Percentiles rank a stretch among this genome's conserved stretches.
These are phyloP conservation scores for Petromus typicus DNA, from an alignment of 2,113 vertebrate genomes.

Conservation along the genomic window DNA sequence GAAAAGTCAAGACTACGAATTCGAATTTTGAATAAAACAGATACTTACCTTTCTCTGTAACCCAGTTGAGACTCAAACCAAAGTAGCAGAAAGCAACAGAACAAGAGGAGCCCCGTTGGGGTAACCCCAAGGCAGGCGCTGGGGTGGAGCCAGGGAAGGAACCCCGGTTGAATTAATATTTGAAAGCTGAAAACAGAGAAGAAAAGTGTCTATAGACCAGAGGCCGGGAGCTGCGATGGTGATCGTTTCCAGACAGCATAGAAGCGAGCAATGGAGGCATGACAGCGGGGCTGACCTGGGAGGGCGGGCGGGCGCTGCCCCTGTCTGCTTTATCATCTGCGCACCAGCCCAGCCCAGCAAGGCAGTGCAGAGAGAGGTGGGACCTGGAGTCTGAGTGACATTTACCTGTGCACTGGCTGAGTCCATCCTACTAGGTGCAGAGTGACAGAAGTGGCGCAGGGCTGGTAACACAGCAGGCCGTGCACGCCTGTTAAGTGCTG, in stretches of 20 bases:
- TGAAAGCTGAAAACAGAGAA: background rate
- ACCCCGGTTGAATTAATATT: background rate
- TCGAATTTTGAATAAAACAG: constrained; percentile 39
- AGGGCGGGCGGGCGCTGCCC: too few relatives aligned
- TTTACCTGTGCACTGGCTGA: background rate
- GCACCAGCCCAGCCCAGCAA: too few relatives aligned
- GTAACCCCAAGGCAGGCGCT: background rate
- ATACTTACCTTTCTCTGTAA: background rate
- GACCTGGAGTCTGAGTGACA: background rate
- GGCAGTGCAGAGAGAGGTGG: background rate
- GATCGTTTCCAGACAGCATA: background rate
- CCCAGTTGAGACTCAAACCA: background rate
- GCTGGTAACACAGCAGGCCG: background rate
- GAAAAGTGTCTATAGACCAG: background rate
- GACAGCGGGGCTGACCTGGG: too few relatives aligned
- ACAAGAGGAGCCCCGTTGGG: background rate
- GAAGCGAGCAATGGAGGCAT: accelerated
- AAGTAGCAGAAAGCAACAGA: background rate
- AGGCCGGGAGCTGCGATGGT: background rate
- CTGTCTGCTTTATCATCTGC: too few relatives aligned
- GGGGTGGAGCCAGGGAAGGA: background rate
- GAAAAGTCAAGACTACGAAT: background rate
- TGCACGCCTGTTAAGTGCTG: background rate
- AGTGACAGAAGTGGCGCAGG: background rate
- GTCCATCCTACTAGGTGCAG: background rate